These are phyloP conservation scores for Trichechus manatus DNA, from an alignment of 2,113 vertebrate genomes.

Conservation along the genomic window DNA sequence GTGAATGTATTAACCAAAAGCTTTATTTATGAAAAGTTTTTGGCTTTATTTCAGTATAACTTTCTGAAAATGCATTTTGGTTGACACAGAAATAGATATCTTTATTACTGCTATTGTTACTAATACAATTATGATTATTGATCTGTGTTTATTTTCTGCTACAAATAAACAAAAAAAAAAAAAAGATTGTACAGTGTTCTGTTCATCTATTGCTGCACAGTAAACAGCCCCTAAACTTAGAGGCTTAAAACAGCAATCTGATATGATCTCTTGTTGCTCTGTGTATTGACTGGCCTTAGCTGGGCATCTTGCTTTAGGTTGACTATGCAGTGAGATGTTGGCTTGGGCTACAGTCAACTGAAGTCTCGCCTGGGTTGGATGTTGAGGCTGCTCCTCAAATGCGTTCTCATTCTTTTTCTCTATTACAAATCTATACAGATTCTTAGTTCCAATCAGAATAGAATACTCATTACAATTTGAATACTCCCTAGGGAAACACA, in stretches of 20 bases:
- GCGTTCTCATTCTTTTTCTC: background rate
- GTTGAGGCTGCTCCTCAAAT: background rate
- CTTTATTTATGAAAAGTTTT: background rate
- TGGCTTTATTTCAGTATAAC: background rate
- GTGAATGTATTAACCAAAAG: background rate
- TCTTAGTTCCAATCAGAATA: background rate
- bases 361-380: background rate
- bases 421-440: background rate
- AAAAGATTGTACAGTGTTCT: background rate
- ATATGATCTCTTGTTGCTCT: background rate
- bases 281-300: rapidly evolving
- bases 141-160: background rate
- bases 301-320: background rate
- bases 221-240: background rate
- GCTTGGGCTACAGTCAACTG: background rate
- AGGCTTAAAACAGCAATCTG: background rate
- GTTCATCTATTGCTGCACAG: background rate
- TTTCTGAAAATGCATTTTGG: background rate
- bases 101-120: background rate
- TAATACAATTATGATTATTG: background rate
- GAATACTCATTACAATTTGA: background rate
- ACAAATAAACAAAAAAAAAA: background rate
- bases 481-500: background rate
- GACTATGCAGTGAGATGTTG: background rate
- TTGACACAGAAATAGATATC: background rate